Base-by-base conservation (phyloP, 2,888 invertebrate species). In the Lasioglossum leucozonium region DNA sequence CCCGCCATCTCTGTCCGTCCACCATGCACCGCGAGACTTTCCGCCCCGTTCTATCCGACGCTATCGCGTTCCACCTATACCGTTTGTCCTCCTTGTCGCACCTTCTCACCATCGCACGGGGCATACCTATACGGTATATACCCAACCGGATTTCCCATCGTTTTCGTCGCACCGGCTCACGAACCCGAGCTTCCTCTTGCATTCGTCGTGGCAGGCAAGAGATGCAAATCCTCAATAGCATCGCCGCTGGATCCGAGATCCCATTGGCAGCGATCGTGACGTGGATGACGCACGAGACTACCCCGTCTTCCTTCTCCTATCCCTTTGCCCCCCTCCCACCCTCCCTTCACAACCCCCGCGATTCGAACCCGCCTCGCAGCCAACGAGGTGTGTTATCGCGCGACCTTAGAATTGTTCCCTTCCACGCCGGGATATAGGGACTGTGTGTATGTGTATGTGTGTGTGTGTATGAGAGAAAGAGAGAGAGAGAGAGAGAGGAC, bases 191-290 rank as follows among this genome's bases (percentile, higher is more conserved):
- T 77, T 86, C 85, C 85, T 88, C 88, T 76, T 78, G 85, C 82
- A 85, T 88, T 86, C 88, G 86, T 76, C 81, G 78, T 85, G 81
- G 72, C 86, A 82, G 79, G 78, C 85, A 77, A 84, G 88, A 91
- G 88, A 91, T 90, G 91, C 90, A 91, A 91, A 91, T 91, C 90
- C 91, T 86, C 90, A 84, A 90, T 91, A 87, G 89, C 87, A 84
- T 89, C 86, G 87, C 44, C 72, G 79, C 76, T 81, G 81, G 82
- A 90, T 89, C 89, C 87, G 77, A 84, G 90, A 89, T 85, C 87
- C 88, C 87, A 91, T 89, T 89, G 89, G 86, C 89, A 86, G 79
- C 84, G 88, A 88, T 90, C 90, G 89, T 87, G 86, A 89, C 86
- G 85, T 80, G 85, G 87, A 89, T 88, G 87, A 89, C 82, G 84